phyloP scores from a whole-genome alignment of 2,797 vertebrate genomes.

The Syndactyla subalaris region DNA sequence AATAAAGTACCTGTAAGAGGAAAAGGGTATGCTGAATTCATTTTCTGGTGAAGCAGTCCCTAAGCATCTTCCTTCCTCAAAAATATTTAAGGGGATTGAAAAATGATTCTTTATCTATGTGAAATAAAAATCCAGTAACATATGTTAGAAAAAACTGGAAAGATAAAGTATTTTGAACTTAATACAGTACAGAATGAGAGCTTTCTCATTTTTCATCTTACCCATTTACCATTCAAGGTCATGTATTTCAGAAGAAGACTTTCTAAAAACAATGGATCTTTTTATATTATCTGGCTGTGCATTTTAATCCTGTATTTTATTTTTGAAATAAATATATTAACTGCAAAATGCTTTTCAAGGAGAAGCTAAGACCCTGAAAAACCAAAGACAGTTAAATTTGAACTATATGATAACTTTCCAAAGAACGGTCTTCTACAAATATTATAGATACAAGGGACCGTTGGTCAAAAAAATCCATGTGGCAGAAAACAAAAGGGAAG shows the following conservation, averaged over 20 bases:
- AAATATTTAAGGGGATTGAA: constrained; percentile 88
- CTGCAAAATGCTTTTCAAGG: not conserved
- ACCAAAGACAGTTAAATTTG: not conserved
- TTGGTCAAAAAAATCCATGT: not conserved
- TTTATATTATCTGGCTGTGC: not conserved
- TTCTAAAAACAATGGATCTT: not conserved
- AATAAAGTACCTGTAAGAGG: constrained; percentile 87
- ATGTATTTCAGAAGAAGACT: not conserved
- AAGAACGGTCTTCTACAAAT: not conserved
- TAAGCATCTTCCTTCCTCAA: constrained; percentile 85
- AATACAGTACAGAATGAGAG: not conserved
- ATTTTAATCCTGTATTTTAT: not conserved
- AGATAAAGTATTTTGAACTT: not conserved
- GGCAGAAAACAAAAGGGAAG: not conserved
- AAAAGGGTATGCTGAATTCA: constrained; percentile 93
- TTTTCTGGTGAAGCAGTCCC: constrained; percentile 85
- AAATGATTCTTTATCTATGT: constrained; percentile 94
- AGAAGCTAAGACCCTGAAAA: not conserved
- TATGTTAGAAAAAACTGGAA: not conserved
- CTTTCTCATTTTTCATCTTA: not conserved
- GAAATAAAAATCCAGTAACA: constrained; percentile 23
- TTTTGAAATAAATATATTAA: not conserved
- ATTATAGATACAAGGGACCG: not conserved
- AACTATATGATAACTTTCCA: not conserved
- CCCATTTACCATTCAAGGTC: not conserved